Evolutionary conservation across 1,140 invertebrate genomes (phyloP), one percentile per base, ranked within the genome.

Genomic region (Sycophaga agraensis): DNA sequence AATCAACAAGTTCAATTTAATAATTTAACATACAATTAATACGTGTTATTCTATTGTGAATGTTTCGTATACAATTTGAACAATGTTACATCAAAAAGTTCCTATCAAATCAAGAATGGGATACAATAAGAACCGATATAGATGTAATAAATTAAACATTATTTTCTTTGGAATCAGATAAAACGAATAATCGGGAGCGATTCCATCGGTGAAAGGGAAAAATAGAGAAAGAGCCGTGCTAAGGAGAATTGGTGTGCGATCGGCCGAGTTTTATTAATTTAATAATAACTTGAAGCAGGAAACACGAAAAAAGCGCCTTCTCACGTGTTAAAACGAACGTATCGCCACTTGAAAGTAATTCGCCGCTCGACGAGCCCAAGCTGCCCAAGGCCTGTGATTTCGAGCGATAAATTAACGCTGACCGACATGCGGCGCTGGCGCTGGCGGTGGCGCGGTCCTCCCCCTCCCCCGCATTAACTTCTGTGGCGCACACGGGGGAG

Each of bases 391-490:
- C 62, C 71, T 73, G 66, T 73, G 66, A 68, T 73, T 73, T 73
- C 57, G 55, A 65, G 63, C 70, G 68, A 71, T 71, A 73, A 73
- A 73, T 73, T 70, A 72, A 70, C 63, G 46, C 34, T 35, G 51
- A 56, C 50, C 43, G 59, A 39, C 49, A 37, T 53, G 49, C 19
- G 39, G 3, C 40, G 6, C 31, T n/a, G 56, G 4, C 9, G 21
- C 2, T 12, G 2, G 12, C 21, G 24, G 14, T n/a, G 24, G 4
- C 26, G 9, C 9, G 1, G 28, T 21, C 49, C n/a, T 31, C 28
- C 28, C n/a, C n/a, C n/a, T n/a, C n/a, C n/a, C n/a, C n/a, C n/a
- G n/a, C n/a, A n/a, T n/a, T n/a, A n/a, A n/a, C n/a, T n/a, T n/a
- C n/a, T n/a, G n/a, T n/a, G n/a, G n/a, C n/a, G n/a, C n/a, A n/a